A percentile compares a stretch with the other conserved stretches of the same genome.
Evolutionary conservation across 2,888 invertebrate species (phyloP).

Genomic region (Kuschelorhynchus macadamiae): DNA sequence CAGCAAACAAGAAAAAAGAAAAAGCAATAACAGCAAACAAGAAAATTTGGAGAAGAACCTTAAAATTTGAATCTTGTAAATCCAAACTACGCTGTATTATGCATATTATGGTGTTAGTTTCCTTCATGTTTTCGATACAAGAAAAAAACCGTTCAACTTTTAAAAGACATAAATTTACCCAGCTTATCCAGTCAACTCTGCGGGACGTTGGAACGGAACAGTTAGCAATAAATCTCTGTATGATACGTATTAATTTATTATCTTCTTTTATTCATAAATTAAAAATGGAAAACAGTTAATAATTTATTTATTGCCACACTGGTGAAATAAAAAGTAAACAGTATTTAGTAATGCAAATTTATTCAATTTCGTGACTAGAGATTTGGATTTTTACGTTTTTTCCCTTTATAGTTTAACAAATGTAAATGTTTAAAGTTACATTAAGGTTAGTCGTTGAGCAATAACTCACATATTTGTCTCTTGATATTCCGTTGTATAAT

Average conservation of each 20-base stretch:
- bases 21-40: no score
- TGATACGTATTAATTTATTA: slow-evolving; percentile 48
- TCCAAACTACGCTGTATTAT: no score
- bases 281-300: slow-evolving; percentile 45
- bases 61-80: no score
- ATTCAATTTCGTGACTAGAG: slow-evolving; percentile 35
- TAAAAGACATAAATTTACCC: slow-evolving; percentile 36
- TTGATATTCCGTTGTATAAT: neutral
- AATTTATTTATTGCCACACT: slow-evolving; percentile 43
- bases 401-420: neutral
- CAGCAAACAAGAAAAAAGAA: no score
- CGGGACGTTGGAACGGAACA: slow-evolving; percentile 40
- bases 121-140: neutral
- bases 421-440: neutral
- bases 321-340: slow-evolving; percentile 43
- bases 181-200: slow-evolving; percentile 44
- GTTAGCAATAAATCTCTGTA: slow-evolving; percentile 46
- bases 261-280: slow-evolving; percentile 44
- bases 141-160: slow-evolving; percentile 25
- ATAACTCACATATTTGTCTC: neutral
- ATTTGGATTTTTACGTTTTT: slow-evolving; percentile 25
- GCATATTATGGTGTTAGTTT: neutral
- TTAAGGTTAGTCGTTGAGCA: neutral
- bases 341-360: slow-evolving; percentile 39
- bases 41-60: no score